phyloP scores from a whole-genome alignment of 2,888 invertebrate genomes.

The Aelia acuminata region DNA sequence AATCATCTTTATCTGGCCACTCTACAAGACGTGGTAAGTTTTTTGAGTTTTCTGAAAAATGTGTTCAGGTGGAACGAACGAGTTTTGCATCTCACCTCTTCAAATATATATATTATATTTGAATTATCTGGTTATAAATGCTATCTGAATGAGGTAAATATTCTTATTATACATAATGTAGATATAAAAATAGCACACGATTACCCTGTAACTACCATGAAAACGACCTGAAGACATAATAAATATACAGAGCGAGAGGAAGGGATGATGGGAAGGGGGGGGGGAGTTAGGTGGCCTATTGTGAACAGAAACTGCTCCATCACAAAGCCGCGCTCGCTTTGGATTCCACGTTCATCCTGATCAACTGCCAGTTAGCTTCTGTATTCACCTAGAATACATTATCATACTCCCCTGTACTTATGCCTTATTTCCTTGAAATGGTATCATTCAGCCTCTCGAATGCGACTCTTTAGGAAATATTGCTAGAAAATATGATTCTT shows the following conservation, averaged over 20 bases:
- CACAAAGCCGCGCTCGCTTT: not conserved
- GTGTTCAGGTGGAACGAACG: too few species aligned
- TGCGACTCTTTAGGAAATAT: not conserved
- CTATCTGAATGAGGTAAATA: too few species aligned
- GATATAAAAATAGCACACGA: too few species aligned
- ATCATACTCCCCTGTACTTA: not conserved
- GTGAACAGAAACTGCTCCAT: slow-evolving; percentile 29
- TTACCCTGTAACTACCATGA: not conserved
- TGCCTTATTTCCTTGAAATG: slow-evolving; percentile 5
- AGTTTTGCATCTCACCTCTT: too few species aligned
- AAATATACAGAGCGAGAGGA: not conserved
- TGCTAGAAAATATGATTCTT: not conserved
- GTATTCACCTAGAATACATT: slow-evolving; percentile 4
- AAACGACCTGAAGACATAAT: slow-evolving; percentile 9
- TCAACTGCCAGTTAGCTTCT: slow-evolving; percentile 29
- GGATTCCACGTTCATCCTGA: slow-evolving; percentile 7
- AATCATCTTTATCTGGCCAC: too few species aligned
- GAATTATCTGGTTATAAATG: too few species aligned
- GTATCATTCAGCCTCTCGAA: not conserved
- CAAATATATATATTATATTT: too few species aligned
- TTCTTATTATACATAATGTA: too few species aligned
- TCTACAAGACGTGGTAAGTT: too few species aligned
- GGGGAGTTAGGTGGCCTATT: not conserved
- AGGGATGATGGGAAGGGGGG: not conserved
- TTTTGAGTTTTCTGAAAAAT: too few species aligned